Evolutionary conservation across 2,797 vertebrate genomes (phyloP).

Genomic region (Picus viridis): DNA sequence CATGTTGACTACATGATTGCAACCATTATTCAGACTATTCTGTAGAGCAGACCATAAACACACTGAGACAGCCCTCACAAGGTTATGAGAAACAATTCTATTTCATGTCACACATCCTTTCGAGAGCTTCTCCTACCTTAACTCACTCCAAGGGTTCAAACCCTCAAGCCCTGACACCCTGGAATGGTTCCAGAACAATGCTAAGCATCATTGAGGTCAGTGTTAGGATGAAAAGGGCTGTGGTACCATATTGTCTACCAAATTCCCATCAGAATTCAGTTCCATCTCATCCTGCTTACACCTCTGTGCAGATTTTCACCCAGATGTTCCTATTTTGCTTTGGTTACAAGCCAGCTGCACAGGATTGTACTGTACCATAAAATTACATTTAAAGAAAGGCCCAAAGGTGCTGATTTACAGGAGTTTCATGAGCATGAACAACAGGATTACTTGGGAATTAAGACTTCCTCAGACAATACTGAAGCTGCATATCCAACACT

Average conservation of each 20-base stretch:
- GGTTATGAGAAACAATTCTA: neutral
- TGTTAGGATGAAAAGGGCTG: neutral
- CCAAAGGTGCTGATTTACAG: neutral
- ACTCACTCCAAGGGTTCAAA: neutral
- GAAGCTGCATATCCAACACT: conserved; percentile 41
- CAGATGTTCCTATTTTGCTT: neutral
- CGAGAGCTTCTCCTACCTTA: neutral
- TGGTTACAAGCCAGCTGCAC: neutral
- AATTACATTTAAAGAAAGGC: neutral
- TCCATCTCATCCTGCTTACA: accelerated
- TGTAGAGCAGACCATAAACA: accelerated
- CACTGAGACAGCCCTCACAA: accelerated
- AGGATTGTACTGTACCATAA: neutral
- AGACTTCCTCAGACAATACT: conserved; percentile 7
- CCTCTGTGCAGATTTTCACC: neutral
- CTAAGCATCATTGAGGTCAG: accelerated
- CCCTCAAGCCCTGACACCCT: neutral
- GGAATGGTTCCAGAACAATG: neutral
- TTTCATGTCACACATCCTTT: neutral
- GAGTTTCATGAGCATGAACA: neutral
- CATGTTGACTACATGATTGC: neutral
- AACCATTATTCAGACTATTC: neutral
- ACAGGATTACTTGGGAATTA: conserved; percentile 49
- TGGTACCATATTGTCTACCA: neutral
- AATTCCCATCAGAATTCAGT: neutral